These are phyloP conservation scores for Tauraco hartlaubi DNA, from an alignment of 2,797 vertebrate genomes.

Conservation along the genomic window DNA sequence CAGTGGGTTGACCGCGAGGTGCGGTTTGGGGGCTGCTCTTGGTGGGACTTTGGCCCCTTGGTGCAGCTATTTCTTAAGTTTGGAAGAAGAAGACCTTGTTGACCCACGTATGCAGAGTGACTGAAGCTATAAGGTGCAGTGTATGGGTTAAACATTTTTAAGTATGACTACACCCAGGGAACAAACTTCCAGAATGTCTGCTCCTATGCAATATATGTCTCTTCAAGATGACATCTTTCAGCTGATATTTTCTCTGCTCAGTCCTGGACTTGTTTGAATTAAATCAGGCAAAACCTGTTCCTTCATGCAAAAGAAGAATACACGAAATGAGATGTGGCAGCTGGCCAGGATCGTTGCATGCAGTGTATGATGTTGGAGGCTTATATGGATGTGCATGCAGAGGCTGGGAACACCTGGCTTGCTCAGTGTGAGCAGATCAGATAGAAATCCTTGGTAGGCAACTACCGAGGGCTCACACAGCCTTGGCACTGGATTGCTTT, in stretches of 20 bases:
- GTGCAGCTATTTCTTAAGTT: neutral
- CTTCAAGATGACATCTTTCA: neutral
- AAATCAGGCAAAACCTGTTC: neutral
- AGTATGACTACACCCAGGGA: neutral
- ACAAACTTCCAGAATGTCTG: neutral
- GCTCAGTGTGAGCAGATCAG: neutral
- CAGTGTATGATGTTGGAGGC: neutral
- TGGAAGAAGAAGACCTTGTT: neutral
- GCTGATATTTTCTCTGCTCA: neutral
- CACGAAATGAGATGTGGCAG: neutral
- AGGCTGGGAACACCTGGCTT: neutral
- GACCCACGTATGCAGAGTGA: neutral
- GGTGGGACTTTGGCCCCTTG: fast-evolving
- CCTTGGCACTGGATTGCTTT: neutral
- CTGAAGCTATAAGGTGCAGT: neutral
- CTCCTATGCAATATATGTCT: neutral
- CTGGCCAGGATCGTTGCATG: neutral
- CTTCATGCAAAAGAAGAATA: neutral
- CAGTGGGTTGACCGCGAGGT: fast-evolving
- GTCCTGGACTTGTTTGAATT: neutral
- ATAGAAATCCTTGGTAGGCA: neutral
- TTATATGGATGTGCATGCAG: neutral
- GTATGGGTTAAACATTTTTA: neutral
- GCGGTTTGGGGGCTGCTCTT: fast-evolving
- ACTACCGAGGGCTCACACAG: neutral